Base-by-base conservation (phyloP, 2,888 invertebrate species). In the Lymantria dispar region DNA sequence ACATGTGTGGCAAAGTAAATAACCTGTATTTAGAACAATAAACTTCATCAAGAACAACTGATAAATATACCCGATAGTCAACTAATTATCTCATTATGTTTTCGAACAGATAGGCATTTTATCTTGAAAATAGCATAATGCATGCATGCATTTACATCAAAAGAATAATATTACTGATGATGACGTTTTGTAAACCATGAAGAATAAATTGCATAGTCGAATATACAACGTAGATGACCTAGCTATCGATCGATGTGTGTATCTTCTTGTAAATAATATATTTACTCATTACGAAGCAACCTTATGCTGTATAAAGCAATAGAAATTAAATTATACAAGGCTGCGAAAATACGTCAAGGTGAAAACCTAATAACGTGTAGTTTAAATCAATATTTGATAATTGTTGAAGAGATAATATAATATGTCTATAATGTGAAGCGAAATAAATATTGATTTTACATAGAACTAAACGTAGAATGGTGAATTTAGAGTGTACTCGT, bases 11-110 rank as follows among this genome's bases (percentile, higher is more conserved):
- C 66, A 61, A 69, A 78, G 86, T 83, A 83, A 87, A 87, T 80
- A 87, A 88, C 85, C 87, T 83, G 75, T 76, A 89, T 83, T 74
- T 82, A 64, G 89, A 74, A 73, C 88, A 84, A 86, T 83, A 87
- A 87, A 87, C 89, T 82, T 72, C 82, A 87, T 82, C 84, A 87
- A 85, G 86, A 84, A 81, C 88, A 69, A 63, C 62, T 75, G 77
- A 83, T 83, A 77, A 77, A 74, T 76, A 66, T 77, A 75, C 72
- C 73, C 71, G 77, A 83, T 85, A 78, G 77, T 76, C 81, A 77
- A 81, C 72, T 74, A 78, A 80, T 85, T 84, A 84, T 86, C 80
- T 80, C 72, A 81, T 82, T 83, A 78, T 78, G 76, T 79, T 80
- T 81, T 78, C 71, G 69, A 77, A 67, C 64, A 68, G 72, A 76